Evolutionary conservation across 2,113 vertebrate genomes (phyloP).

Genomic region (Cromileptes altivelis): DNA sequence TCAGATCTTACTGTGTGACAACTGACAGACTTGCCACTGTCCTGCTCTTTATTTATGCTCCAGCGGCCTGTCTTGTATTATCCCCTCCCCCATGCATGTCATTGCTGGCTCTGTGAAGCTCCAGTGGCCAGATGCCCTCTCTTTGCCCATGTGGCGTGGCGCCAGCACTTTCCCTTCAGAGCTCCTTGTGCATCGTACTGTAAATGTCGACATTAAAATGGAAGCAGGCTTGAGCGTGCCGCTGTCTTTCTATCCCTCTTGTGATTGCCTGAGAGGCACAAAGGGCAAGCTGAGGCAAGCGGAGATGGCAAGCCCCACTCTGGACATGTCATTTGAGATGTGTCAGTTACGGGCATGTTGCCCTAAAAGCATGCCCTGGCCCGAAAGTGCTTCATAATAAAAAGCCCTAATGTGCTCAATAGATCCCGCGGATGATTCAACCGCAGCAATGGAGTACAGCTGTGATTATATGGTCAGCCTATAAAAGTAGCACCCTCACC

Average conservation of each 20-base stretch:
- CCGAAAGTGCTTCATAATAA: constrained; percentile 42
- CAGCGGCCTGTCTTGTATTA: neutral
- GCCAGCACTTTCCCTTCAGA: constrained; percentile 49
- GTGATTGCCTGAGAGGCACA: constrained; percentile 51
- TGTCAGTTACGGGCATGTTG: constrained; percentile 63
- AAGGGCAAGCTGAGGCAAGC: constrained; percentile 67
- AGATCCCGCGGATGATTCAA: constrained; percentile 50
- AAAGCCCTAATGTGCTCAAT: constrained; percentile 21
- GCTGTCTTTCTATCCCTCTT: constrained; percentile 31
- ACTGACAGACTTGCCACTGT: constrained; percentile 22
- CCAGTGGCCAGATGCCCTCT: constrained; percentile 56
- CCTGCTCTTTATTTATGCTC: constrained; percentile 26
- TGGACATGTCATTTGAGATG: constrained; percentile 72
- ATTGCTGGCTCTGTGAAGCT: constrained; percentile 44
- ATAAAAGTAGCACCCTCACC: constrained; percentile 68
- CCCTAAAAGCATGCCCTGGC: constrained; percentile 58
- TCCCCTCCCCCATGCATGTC: constrained; percentile 19
- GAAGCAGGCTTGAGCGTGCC: constrained; percentile 44
- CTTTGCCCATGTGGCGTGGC: constrained; percentile 30
- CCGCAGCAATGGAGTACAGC: constrained; percentile 39
- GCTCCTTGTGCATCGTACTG: constrained; percentile 57
- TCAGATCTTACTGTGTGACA: constrained; percentile 21
- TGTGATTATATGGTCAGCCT: constrained; percentile 67
- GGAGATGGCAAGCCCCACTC: constrained; percentile 44
- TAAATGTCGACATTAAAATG: constrained; percentile 68